Conservation (phyloP, 2,797 vertebrate genomes). For the Emys orbicularis region DNA sequence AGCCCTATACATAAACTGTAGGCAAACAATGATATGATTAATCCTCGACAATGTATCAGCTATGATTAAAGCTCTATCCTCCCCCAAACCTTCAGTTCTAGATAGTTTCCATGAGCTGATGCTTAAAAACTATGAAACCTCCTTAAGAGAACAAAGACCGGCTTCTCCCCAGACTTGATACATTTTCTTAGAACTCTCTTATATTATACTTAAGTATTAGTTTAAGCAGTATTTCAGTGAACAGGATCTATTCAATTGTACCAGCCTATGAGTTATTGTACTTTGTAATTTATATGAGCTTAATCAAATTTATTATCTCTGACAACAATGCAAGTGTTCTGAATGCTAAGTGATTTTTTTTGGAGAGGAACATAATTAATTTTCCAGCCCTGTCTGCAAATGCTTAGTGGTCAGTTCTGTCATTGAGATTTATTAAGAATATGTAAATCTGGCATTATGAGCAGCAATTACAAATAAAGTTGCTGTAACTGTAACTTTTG, state of each 20-base stretch:
- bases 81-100: background rate
- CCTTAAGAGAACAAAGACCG: background rate
- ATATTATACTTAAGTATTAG: background rate
- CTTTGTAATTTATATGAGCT: constrained; percentile 79
- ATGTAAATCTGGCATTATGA: constrained; percentile 82
- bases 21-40: background rate
- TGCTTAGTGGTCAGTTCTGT: constrained; percentile 81
- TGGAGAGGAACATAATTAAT: constrained; percentile 76
- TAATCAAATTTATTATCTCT: constrained; percentile 84
- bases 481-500: constrained; percentile 74
- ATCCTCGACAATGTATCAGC: background rate
- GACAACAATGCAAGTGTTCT: constrained; percentile 79
- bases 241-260: constrained; percentile 55
- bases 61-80: background rate
- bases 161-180: background rate
- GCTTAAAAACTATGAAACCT: constrained; percentile 11
- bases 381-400: constrained; percentile 77
- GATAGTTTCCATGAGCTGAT: background rate
- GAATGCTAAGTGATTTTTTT: constrained; percentile 79
- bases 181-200: background rate
- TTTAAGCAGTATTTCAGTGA: constrained; percentile 60
- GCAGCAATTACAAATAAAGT: constrained; percentile 79
- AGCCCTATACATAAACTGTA: background rate
- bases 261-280: constrained; percentile 75
- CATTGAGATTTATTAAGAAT: constrained; percentile 78